These are phyloP conservation scores for Macrotis lagotis DNA, from an alignment of 2,113 vertebrate genomes.

Conservation along the genomic window DNA sequence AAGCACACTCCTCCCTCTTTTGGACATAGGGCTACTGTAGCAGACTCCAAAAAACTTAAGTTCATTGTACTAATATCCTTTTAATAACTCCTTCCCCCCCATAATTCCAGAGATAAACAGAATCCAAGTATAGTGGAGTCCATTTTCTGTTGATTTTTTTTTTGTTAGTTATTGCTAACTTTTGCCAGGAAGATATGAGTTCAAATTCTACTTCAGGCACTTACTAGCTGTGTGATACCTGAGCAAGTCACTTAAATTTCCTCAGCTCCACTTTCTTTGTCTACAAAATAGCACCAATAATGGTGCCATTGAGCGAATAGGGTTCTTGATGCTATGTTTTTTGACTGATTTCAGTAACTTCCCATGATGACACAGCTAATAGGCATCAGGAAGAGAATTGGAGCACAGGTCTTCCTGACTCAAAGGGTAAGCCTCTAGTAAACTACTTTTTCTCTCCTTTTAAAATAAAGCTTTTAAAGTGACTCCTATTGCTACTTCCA, in stretches of 20 bases:
- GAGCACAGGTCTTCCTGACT: background rate
- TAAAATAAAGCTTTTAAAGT: background rate
- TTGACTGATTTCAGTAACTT: background rate
- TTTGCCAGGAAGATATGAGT: background rate
- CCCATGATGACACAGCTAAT: background rate
- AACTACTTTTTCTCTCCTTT: background rate
- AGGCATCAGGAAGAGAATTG: background rate
- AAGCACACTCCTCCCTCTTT: background rate
- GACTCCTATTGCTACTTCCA: background rate
- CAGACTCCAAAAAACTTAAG: conserved; percentile 5
- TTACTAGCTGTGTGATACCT: background rate
- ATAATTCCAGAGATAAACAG: conserved; percentile 7
- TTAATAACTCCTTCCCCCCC: conserved; percentile 5
- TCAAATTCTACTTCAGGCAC: background rate
- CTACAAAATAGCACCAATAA: background rate
- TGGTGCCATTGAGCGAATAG: background rate
- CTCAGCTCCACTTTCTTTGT: background rate
- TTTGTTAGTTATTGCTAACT: background rate
- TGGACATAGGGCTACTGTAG: background rate
- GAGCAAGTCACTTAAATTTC: background rate
- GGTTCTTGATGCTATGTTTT: background rate
- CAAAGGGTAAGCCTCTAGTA: background rate
- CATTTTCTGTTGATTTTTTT: background rate
- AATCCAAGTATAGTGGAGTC: conserved; percentile 1
- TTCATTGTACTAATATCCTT: background rate